phyloP scores from a whole-genome alignment of 1,140 invertebrate species.

The Drosophila melanica region DNA sequence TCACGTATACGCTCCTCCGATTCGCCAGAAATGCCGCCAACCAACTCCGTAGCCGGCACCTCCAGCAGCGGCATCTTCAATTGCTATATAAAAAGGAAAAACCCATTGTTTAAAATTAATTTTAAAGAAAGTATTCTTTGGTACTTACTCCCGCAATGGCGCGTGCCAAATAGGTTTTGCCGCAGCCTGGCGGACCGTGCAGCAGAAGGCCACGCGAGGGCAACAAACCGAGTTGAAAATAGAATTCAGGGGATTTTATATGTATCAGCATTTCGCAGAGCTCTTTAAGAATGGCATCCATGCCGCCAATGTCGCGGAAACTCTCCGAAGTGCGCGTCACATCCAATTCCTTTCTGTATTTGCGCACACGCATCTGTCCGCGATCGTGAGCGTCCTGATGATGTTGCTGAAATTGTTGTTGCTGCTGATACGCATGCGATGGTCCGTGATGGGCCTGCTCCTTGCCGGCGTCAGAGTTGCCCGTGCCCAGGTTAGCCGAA shows the following conservation, averaged over 20 bases:
- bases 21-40: slow-evolving; percentile 97
- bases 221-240: slow-evolving; percentile 89
- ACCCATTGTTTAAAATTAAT: neutral
- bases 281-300: slow-evolving; percentile 89
- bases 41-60: slow-evolving; percentile 94
- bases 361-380: slow-evolving; percentile 31
- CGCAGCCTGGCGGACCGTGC: slow-evolving; percentile 67
- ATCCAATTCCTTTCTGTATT: slow-evolving; percentile 82
- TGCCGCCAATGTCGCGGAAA: slow-evolving; percentile 90
- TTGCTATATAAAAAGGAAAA: slow-evolving; percentile 84
- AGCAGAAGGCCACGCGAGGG: slow-evolving; percentile 91
- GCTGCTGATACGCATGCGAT: slow-evolving; percentile 14
- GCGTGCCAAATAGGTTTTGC: slow-evolving; percentile 89
- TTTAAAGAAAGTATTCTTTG: neutral
- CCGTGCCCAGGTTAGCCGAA: slow-evolving; percentile 5
- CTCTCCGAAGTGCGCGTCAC: slow-evolving; percentile 77
- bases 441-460: slow-evolving; percentile 27
- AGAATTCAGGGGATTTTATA: slow-evolving; percentile 93
- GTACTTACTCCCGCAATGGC: slow-evolving; percentile 94
- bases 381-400: neutral
- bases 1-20: slow-evolving; percentile 96
- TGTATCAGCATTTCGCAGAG: slow-evolving; percentile 92
- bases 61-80: slow-evolving; percentile 91
- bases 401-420: slow-evolving; percentile 26
- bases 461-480: slow-evolving; percentile 20